Conservation (phyloP, 2,113 vertebrate genomes). For the Sebastes fasciatus region DNA sequence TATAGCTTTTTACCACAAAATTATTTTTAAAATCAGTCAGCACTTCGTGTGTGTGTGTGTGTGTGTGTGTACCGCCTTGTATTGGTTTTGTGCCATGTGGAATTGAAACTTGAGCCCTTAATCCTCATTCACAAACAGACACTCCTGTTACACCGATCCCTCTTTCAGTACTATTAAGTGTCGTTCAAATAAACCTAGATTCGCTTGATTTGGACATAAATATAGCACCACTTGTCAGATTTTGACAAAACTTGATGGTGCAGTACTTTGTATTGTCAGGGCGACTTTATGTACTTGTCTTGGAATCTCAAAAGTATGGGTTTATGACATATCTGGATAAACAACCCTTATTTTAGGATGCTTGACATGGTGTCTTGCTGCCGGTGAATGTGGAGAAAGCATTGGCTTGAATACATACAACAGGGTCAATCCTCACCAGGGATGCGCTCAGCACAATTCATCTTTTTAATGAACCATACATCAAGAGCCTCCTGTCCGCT, state of each 20-base stretch:
- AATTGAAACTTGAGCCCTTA: conserved; percentile 4
- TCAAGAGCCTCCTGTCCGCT: conserved; percentile 56
- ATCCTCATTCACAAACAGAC: conserved; percentile 18
- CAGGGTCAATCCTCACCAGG: conserved; percentile 43
- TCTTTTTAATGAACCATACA: conserved; percentile 69
- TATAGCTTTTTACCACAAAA: neutral
- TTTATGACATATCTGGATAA: neutral
- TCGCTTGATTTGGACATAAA: neutral
- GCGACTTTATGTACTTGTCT: neutral
- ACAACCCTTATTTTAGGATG: neutral
- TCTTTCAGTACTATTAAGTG: neutral
- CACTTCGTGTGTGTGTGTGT: neutral
- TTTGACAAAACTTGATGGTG: neutral
- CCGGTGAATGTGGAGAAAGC: conserved; percentile 6
- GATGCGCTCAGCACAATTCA: conserved; percentile 53
- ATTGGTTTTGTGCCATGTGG: neutral
- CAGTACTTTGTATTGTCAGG: neutral
- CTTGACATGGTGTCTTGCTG: neutral
- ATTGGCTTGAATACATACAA: conserved; percentile 49
- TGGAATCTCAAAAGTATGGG: neutral
- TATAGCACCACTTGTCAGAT: neutral
- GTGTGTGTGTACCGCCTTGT: neutral
- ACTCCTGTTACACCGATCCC: neutral
- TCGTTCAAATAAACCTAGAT: neutral
- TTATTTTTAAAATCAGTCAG: neutral